Conservation (phyloP, 1,140 invertebrate species). For the Lepidurus couesii region DNA sequence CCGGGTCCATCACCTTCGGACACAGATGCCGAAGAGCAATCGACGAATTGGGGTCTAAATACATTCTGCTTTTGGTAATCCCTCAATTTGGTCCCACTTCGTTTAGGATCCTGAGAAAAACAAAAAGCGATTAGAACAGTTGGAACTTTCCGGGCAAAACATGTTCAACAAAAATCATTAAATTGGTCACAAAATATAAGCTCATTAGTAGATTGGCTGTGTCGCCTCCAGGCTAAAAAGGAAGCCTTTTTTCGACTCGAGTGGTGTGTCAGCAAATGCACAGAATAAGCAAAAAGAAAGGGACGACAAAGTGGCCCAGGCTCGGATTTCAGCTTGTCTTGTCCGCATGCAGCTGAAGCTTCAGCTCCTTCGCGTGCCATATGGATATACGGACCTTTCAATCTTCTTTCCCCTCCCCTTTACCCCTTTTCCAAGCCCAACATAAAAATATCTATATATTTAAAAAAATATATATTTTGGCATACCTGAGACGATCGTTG, state of each 20-base stretch:
- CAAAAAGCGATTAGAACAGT: background rate
- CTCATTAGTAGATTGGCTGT: constrained; percentile 4
- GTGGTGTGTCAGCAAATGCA: background rate
- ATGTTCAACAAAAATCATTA: constrained; percentile 10
- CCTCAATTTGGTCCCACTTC: background rate
- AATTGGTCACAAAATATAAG: background rate
- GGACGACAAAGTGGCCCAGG: background rate
- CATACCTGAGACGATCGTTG: background rate
- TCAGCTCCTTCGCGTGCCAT: background rate
- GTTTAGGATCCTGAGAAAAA: background rate
- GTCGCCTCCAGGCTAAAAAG: background rate
- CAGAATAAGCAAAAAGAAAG: constrained; percentile 7
- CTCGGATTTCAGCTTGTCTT: constrained; percentile 18
- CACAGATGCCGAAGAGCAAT: background rate
- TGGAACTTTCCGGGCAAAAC: background rate
- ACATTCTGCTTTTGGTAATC: background rate
- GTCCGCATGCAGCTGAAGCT: background rate
- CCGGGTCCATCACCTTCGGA: background rate
- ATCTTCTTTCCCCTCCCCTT: background rate
- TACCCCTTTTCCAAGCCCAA: background rate
- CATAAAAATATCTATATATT: background rate
- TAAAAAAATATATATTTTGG: background rate
- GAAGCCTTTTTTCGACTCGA: background rate
- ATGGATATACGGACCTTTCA: background rate
- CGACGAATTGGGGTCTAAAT: background rate